phyloP scores from a whole-genome alignment of 1,140 invertebrate genomes.

The Ctenoplectra terminalis region DNA sequence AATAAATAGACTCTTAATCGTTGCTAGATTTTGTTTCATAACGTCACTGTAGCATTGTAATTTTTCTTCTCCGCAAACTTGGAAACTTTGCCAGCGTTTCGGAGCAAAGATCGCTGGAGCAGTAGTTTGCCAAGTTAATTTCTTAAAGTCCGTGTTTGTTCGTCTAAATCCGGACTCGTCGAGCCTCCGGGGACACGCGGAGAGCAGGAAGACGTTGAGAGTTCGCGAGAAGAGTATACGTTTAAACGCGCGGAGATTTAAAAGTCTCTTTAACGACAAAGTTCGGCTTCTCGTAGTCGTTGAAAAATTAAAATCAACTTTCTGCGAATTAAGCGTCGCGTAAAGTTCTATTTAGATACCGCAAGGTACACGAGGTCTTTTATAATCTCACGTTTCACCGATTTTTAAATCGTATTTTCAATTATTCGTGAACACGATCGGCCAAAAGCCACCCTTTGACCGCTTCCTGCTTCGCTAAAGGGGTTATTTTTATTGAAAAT shows the following conservation, averaged over 20 bases:
- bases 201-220: background rate
- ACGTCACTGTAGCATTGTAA: background rate
- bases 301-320: background rate
- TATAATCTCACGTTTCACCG: background rate
- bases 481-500: background rate
- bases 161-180: background rate
- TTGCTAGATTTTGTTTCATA: background rate
- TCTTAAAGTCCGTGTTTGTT: conserved; percentile 32
- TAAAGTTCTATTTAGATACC: background rate
- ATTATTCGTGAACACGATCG: background rate
- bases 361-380: background rate
- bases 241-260: background rate
- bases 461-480: too few relatives aligned
- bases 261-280: conserved; percentile 16
- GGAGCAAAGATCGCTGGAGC: background rate
- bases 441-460: background rate
- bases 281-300: background rate
- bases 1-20: background rate
- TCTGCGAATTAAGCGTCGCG: background rate
- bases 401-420: background rate
- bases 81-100: background rate
- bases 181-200: background rate
- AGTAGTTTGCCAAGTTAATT: conserved; percentile 38
- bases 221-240: background rate
- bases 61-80: background rate